Conservation (phyloP, 2,113 vertebrate species). For the Mus spicilegus region DNA sequence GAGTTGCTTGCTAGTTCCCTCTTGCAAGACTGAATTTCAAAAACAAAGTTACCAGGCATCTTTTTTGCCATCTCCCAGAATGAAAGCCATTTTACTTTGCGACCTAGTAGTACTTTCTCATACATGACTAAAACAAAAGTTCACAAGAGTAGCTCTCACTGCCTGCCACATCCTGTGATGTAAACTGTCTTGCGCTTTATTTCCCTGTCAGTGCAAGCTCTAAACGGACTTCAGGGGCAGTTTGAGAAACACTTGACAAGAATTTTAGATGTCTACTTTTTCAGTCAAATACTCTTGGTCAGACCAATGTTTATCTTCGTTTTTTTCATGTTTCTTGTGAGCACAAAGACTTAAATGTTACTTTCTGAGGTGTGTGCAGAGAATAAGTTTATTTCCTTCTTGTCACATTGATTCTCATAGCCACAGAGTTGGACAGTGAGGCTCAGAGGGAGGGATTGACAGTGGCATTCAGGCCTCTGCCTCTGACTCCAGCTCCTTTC, state of each 20-base stretch:
- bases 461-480: background rate
- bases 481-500: background rate
- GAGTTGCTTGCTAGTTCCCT: background rate
- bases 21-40: background rate
- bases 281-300: background rate
- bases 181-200: background rate
- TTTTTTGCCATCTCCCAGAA: background rate
- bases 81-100: background rate
- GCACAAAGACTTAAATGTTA: background rate
- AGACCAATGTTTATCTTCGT: background rate
- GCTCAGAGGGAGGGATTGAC: background rate
- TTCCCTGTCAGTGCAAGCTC: background rate
- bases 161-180: background rate
- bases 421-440: background rate
- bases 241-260: constrained; percentile 10
- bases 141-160: background rate
- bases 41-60: background rate
- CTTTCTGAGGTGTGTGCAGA: background rate
- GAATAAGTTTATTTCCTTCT: background rate
- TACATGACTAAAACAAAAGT: background rate
- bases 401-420: background rate
- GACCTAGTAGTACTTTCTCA: background rate
- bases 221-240: background rate
- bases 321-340: background rate
- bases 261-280: constrained; percentile 7